Evolutionary conservation across 2,888 invertebrate genomes (phyloP).

Genomic region (Cryptocheilus praepositus): DNA sequence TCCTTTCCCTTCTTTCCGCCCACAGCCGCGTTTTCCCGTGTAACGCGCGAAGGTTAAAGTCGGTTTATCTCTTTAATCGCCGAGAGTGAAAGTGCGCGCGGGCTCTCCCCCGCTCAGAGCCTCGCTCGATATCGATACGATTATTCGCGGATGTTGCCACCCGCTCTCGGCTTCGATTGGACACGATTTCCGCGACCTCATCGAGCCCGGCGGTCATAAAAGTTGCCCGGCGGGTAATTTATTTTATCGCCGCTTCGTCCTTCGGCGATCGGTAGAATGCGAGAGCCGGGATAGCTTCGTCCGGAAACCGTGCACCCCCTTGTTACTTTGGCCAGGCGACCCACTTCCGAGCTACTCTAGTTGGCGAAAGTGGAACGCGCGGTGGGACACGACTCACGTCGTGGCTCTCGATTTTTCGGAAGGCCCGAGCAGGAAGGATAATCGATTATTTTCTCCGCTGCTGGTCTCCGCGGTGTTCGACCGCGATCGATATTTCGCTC

Average conservation of each 20-base stretch:
- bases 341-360: conserved; percentile 51
- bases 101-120: no score
- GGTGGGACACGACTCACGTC: conserved; percentile 20
- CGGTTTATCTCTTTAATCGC: no score
- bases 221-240: not conserved
- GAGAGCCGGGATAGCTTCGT: conserved; percentile 52
- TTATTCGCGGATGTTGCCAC: no score
- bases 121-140: no score
- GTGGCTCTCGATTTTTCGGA: conserved; percentile 39
- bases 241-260: not conserved
- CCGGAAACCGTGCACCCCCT: conserved; percentile 58
- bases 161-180: not conserved
- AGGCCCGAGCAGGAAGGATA: conserved; percentile 3
- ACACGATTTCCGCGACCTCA: not conserved
- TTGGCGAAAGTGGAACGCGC: conserved; percentile 52
- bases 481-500: no score
- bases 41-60: no score
- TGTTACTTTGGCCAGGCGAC: conserved; percentile 60
- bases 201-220: not conserved
- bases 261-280: not conserved
- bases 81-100: no score
- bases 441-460: not conserved
- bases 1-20: no score
- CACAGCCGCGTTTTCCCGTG: no score
- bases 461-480: not conserved